Percentiles rank a stretch among this genome's conserved stretches.
phyloP scores from a whole-genome alignment of 2,113 vertebrate species.

The Anser cygnoides region DNA sequence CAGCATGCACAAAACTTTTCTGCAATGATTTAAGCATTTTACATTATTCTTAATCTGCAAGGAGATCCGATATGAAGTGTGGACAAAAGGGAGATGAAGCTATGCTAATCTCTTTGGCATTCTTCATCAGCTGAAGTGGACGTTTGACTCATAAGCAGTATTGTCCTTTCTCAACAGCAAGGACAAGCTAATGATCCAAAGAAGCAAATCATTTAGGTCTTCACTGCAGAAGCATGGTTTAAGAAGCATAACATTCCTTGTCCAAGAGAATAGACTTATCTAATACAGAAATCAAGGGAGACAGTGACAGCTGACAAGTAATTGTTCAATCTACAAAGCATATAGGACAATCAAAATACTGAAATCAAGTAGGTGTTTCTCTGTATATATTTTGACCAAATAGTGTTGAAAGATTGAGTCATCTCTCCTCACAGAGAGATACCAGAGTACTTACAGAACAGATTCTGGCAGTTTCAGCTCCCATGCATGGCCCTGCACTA shows the following conservation, averaged over 20 bases:
- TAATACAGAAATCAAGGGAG: neutral
- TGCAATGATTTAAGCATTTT: constrained; percentile 12
- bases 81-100: constrained; percentile 17
- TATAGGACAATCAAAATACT: neutral
- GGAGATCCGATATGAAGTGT: neutral
- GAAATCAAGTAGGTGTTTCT: neutral
- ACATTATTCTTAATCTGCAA: constrained; percentile 16
- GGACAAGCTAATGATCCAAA: constrained; percentile 60
- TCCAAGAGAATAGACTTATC: neutral
- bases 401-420: neutral
- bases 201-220: constrained; percentile 9
- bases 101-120: neutral
- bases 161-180: constrained; percentile 49
- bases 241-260: constrained; percentile 5
- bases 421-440: neutral
- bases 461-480: neutral
- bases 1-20: neutral
- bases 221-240: constrained; percentile 12
- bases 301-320: neutral
- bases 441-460: neutral
- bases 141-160: neutral
- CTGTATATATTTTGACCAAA: neutral
- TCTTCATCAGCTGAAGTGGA: constrained; percentile 11
- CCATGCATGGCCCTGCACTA: neutral
- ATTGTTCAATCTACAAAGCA: neutral